Percentiles rank a stretch among this genome's conserved stretches.
Conservation (phyloP, 2,797 vertebrate species). For the Notolabrus celidotus region DNA sequence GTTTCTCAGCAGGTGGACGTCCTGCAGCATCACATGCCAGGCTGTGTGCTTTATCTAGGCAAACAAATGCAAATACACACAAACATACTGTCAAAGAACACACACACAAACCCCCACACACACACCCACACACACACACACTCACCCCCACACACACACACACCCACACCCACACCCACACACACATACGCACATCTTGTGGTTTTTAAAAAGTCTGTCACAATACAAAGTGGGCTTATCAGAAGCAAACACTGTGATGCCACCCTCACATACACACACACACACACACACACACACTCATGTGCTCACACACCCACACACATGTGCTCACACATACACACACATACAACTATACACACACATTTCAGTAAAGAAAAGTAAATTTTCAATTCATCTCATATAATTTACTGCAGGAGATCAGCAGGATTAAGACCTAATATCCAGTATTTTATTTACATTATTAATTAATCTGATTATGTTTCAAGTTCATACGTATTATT, state of each 20-base stretch:
- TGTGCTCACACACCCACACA: slow-evolving; percentile 36
- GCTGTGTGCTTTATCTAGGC: slow-evolving; percentile 85
- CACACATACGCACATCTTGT: slow-evolving; percentile 15
- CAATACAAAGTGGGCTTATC: slow-evolving; percentile 71
- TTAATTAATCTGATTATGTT: slow-evolving; percentile 70
- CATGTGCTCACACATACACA: slow-evolving; percentile 28
- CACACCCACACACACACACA: slow-evolving; percentile 63
- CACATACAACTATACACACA: slow-evolving; percentile 58
- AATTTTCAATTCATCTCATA: slow-evolving; percentile 56
- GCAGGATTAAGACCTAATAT: slow-evolving; percentile 68
- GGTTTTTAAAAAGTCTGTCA: slow-evolving; percentile 69
- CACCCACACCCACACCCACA: slow-evolving; percentile 27
- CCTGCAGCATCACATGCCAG: slow-evolving; percentile 83
- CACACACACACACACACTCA: slow-evolving; percentile 17
- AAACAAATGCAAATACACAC: slow-evolving; percentile 79
- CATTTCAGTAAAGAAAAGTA: slow-evolving; percentile 73
- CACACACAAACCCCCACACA: slow-evolving; percentile 32
- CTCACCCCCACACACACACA: not conserved
- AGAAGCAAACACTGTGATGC: slow-evolving; percentile 64
- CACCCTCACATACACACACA: slow-evolving; percentile 27
- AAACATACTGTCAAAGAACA: slow-evolving; percentile 44
- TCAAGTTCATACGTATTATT: slow-evolving; percentile 70
- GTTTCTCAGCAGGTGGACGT: slow-evolving; percentile 80
- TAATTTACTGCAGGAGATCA: slow-evolving; percentile 71
- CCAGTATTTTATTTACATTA: slow-evolving; percentile 80